Evolutionary conservation across 2,888 invertebrate species (phyloP).

Genomic region (Latrodectus hesperus): DNA sequence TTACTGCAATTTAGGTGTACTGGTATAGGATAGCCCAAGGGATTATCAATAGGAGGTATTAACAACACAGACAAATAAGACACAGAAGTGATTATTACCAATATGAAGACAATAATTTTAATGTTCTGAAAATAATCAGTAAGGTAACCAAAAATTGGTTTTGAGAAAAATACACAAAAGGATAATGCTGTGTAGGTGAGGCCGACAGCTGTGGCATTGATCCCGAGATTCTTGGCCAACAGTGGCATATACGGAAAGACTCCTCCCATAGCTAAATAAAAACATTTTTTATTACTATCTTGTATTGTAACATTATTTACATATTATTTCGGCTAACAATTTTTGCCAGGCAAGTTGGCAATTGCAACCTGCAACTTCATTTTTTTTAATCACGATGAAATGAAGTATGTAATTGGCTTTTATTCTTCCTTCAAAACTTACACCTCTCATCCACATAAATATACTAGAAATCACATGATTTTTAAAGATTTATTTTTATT

Average conservation of each 20-base stretch:
- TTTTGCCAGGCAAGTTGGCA: no score
- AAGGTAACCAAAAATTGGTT: constrained; percentile 68
- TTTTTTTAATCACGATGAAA: not conserved
- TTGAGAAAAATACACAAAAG: constrained; percentile 66
- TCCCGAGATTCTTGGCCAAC: constrained; percentile 54
- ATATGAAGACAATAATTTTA: constrained; percentile 33
- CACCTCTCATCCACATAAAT: not conserved
- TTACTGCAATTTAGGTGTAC: not conserved
- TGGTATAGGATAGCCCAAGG: not conserved
- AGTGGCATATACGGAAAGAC: constrained; percentile 69
- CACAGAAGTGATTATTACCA: constrained; percentile 8
- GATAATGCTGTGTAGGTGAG: constrained; percentile 68
- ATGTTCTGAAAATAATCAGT: constrained; percentile 66
- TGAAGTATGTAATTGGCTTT: not conserved
- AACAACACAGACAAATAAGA: constrained; percentile 25
- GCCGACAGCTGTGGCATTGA: constrained; percentile 68
- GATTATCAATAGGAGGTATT: constrained; percentile 25
- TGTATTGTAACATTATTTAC: not conserved
- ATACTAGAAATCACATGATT: no score
- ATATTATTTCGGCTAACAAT: no score
- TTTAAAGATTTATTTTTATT: no score
- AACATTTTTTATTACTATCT: not conserved
- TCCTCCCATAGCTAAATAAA: constrained; percentile 59
- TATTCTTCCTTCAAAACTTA: not conserved
- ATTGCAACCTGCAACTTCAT: not conserved